A percentile compares a stretch with the other conserved stretches of the same genome.
These are phyloP conservation scores for Conchocele bisecta DNA, from an alignment of 2,888 invertebrate species.

Conservation along the genomic window DNA sequence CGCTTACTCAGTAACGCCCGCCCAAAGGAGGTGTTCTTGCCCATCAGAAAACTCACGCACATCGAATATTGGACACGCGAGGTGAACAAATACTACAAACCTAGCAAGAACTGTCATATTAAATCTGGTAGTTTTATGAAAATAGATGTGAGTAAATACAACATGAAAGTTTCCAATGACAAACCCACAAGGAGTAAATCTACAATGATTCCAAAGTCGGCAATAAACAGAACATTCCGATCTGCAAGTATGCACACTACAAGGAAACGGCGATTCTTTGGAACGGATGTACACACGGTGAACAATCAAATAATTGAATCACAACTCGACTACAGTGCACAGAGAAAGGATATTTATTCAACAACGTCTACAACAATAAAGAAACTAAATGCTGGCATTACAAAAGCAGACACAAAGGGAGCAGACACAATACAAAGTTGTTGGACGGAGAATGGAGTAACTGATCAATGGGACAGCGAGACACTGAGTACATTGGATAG, in stretches of 20 bases:
- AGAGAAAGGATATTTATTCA: conserved; percentile 55
- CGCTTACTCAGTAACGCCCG: conserved; percentile 38
- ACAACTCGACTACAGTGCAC: conserved; percentile 60
- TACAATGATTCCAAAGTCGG: conserved; percentile 35
- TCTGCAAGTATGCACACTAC: conserved; percentile 38
- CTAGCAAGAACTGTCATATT: conserved; percentile 22
- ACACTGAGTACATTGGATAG: conserved; percentile 35
- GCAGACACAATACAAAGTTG: no score
- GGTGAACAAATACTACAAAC: conserved; percentile 54
- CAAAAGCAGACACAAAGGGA: no score
- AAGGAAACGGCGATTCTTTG: conserved; percentile 39
- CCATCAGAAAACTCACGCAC: conserved; percentile 66
- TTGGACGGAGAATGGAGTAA: no score
- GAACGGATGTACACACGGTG: conserved; percentile 57
- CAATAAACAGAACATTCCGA: not conserved
- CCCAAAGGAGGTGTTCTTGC: conserved; percentile 53
- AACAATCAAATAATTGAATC: conserved; percentile 59
- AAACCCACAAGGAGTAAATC: conserved; percentile 37
- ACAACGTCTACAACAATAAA: conserved; percentile 33
- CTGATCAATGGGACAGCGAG: conserved; percentile 31
- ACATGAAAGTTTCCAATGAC: conserved; percentile 42
- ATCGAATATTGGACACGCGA: conserved; percentile 66
- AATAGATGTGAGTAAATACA: conserved; percentile 52
- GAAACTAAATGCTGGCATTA: no score
- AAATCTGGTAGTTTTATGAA: conserved; percentile 52